These are phyloP conservation scores for Eurystomus gularis DNA, from an alignment of 2,113 vertebrate genomes.

Conservation along the genomic window DNA sequence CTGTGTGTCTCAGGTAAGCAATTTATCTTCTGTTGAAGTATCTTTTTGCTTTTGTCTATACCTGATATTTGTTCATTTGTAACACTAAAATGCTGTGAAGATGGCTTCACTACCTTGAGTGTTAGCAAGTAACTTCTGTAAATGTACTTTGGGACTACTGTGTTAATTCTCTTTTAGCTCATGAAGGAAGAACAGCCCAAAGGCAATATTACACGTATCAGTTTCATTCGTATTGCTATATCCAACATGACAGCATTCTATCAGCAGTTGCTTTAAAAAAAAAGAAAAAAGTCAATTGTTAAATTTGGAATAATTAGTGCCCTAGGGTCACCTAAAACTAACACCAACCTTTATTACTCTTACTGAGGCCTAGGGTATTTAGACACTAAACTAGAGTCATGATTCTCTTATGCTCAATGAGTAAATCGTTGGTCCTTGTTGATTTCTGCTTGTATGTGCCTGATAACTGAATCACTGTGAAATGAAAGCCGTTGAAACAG, in stretches of 20 bases:
- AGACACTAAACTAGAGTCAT: neutral
- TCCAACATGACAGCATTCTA: neutral
- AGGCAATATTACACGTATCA: neutral
- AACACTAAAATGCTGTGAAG: neutral
- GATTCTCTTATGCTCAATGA: neutral
- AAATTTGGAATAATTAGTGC: neutral
- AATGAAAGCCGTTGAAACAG: neutral
- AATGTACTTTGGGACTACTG: neutral
- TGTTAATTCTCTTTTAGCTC: neutral
- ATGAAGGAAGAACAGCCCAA: neutral
- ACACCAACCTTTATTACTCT: neutral
- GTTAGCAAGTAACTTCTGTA: neutral
- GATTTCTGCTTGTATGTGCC: neutral
- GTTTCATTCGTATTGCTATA: neutral
- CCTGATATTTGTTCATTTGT: neutral
- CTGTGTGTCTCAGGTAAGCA: constrained; percentile 73
- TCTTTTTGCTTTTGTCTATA: neutral
- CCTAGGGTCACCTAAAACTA: neutral
- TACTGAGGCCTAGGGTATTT: neutral
- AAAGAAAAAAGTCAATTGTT: neutral
- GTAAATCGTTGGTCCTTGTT: neutral
- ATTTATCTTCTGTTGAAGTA: neutral
- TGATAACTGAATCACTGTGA: neutral
- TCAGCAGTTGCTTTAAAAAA: neutral
- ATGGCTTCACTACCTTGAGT: neutral